Evolutionary conservation across 64 coral and sea anemone species (phyloP), one percentile per base, ranked within the genome.

Genomic region (Hydrozoanthus tunicans): DNA sequence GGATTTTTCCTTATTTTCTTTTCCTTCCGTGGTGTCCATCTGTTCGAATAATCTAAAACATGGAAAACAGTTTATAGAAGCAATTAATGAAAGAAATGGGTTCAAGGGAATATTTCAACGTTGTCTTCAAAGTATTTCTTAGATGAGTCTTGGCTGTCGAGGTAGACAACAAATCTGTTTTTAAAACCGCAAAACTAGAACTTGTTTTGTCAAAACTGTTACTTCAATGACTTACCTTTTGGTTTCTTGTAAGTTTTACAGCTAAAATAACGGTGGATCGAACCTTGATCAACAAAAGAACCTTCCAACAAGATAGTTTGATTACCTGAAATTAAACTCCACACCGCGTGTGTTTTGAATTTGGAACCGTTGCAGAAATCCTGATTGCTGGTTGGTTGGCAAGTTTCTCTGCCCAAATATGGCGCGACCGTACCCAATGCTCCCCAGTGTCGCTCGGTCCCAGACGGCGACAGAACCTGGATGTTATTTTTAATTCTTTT

Each of bases 311-410:
- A 79, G 51, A 24, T 51, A 12, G 73, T 55, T 55, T 53, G 76
- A 78, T 53, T 53, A 77, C 32, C 51, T 14, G 74, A 77, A 77
- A 53, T 5, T 5, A 12, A 77, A 55, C 17, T 20, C 9, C 17
- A 58, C 5, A 81, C 78, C 78, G 78, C 78, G 78, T 81, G 78
- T 81, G 58, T 62, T 81, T 81, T 81, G 78, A 81, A 81, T 81
- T 81, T 81, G 56, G 78, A 81, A 81, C 78, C 56, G 71, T 74
- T 62, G 13, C 25, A 62, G n/a, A 53, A 32, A 13, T 54, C 26
- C 58, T 62, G 4, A 24, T 25, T 60, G 56, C 9, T 81, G 79
- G 61, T 81, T 81, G 79, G 79, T 60, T 53, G 9, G 43, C 12
- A 62, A 11, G 43, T 26, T 26, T 59, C 26, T 61, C n/a, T 27